A percentile compares a stretch with the other conserved stretches of the same genome.
Conservation (phyloP, 2,113 vertebrate genomes). For the Herpetotheres cachinnans region DNA sequence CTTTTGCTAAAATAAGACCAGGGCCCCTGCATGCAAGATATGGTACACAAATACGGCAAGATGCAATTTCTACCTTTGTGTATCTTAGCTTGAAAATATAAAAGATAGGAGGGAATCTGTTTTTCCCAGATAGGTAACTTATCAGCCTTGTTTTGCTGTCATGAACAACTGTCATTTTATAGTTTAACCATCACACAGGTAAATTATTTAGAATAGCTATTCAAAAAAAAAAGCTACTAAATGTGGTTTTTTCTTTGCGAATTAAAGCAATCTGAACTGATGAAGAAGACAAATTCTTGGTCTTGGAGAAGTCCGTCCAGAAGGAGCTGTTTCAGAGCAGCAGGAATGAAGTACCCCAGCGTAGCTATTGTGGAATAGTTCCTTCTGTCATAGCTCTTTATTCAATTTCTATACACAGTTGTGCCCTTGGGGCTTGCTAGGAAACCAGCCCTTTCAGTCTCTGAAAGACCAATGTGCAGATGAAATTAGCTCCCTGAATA, state of each 20-base stretch:
- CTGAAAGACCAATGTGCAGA: background rate
- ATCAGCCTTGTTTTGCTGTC: background rate
- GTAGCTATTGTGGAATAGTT: background rate
- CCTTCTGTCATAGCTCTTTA: background rate
- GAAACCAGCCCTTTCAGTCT: background rate
- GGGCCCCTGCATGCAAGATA: background rate
- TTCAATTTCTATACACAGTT: background rate
- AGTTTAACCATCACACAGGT: background rate
- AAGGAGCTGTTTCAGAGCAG: background rate
- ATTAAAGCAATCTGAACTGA: background rate
- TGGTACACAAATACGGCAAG: background rate
- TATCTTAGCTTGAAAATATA: background rate
- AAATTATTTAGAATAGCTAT: background rate
- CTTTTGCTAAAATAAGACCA: background rate
- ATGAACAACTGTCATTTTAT: background rate
- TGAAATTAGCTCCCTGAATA: background rate
- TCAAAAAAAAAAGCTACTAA: background rate
- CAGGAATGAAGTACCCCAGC: background rate
- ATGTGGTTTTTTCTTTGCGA: background rate
- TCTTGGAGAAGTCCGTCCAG: background rate
- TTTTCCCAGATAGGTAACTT: background rate
- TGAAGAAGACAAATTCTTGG: background rate
- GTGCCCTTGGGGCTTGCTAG: background rate
- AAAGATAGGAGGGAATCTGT: background rate
- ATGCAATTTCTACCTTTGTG: background rate